Percentiles rank a stretch among this genome's conserved stretches.
Conservation (phyloP, 2,113 vertebrate genomes). For the Dipodomys spectabilis region DNA sequence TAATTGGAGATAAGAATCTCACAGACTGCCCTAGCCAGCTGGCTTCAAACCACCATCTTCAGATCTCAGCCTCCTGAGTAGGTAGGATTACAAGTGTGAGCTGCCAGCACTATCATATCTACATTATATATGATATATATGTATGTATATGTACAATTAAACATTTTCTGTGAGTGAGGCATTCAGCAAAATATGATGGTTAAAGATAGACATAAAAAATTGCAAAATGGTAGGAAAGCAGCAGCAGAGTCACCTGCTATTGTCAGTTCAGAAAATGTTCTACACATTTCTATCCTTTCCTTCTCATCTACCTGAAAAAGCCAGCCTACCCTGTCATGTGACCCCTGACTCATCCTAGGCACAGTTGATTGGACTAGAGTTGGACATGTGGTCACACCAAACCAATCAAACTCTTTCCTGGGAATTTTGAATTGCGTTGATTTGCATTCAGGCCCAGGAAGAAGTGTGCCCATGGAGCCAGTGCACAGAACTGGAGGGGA, state of each 20-base stretch:
- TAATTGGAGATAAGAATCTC: too few relatives aligned
- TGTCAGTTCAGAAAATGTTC: conserved; percentile 14
- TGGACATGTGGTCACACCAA: background rate
- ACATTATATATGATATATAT: too few relatives aligned
- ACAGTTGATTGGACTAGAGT: background rate
- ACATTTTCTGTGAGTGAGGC: background rate
- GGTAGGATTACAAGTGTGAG: too few relatives aligned
- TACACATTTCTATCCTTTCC: background rate
- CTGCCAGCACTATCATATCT: too few relatives aligned
- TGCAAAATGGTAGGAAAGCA: background rate
- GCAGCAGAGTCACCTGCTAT: background rate
- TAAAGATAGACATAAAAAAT: background rate
- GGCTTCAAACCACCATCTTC: too few relatives aligned
- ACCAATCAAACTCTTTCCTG: background rate
- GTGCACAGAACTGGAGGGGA: background rate
- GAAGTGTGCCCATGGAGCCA: background rate
- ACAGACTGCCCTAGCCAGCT: too few relatives aligned
- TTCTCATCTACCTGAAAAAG: background rate
- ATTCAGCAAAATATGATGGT: conserved; percentile 6
- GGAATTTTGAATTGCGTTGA: background rate
- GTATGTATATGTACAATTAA: background rate
- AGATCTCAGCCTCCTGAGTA: too few relatives aligned
- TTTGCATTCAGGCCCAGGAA: background rate
- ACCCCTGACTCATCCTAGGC: background rate
- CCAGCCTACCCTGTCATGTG: background rate